Base-by-base conservation (phyloP, 2,888 invertebrate species). In the Drosophila cognata region DNA sequence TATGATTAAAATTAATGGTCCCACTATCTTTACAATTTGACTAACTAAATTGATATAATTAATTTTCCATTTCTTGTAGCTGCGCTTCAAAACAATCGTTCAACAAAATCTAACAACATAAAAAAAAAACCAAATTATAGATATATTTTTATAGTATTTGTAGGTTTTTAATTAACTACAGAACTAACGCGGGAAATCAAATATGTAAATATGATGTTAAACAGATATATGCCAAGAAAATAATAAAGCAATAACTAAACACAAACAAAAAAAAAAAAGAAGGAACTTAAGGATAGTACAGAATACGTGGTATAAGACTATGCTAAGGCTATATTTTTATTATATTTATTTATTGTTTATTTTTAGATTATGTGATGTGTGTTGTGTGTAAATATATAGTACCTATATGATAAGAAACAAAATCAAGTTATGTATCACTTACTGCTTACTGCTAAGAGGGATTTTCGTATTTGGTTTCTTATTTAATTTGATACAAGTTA, bases 241-340 rank as follows among this genome's bases (percentile, higher is more conserved):
- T 65, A 58, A 80, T 31, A 77, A 83, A 83, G 74, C 71, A 62
- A 57, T 31, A 82, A 79, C 52, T 68, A 84, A 78, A 72, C 66
- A 72, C 50, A 70, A 21, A 73, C 18, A 13, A 28, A 28, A n/a
- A n/a, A 7, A 38, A 38, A 28, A 41, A 51, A 50, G 59, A 51
- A 36, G 36, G 46, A 61, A 52, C 28, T 53, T 66, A 58, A n/a
- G 4, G 29, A 33, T 51, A 38, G 8, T 79, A 77, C 36, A 51
- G 31, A 36, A 60, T 55, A 57, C 52, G n/a, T 78, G 43, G 55
- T 55, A 59, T 74, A 61, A 48, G 57, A 51, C 65, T 67, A 66
- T 58, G 31, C 81, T 79, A 79, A 29, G 48, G 16, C 74, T 67
- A 69, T 67, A 69, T 33, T 21, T 61, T 68, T 38, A 25, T 25